Evolutionary conservation across 2,113 vertebrate species (phyloP).

Genomic region (Vulpes lagopus): DNA sequence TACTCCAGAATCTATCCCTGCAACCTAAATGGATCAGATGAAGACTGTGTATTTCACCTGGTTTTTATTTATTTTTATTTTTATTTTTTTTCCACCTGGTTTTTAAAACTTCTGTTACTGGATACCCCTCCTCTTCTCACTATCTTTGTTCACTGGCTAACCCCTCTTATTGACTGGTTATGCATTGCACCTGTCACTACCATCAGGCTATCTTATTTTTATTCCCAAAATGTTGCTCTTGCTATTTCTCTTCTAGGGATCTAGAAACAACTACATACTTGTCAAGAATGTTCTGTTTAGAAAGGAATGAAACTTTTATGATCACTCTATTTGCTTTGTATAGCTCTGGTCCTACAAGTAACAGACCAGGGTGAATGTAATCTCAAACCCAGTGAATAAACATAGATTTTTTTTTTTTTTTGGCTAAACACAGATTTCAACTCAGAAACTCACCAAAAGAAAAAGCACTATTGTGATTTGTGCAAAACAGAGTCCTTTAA

Average conservation of each 20-base stretch:
- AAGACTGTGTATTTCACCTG: neutral
- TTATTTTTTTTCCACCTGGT: neutral
- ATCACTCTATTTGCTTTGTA: neutral
- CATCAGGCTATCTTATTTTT: neutral
- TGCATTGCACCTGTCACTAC: neutral
- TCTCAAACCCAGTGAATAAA: neutral
- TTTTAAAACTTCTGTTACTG: neutral
- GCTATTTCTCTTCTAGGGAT: neutral
- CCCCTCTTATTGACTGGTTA: neutral
- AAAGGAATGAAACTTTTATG: conserved; percentile 19
- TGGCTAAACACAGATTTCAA: neutral
- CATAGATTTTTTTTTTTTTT: neutral
- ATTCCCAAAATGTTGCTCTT: neutral
- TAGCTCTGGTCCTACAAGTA: neutral
- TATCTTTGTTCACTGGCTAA: neutral
- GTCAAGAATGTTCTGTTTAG: neutral
- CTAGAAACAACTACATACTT: neutral
- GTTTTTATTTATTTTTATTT: neutral
- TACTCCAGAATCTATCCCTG: neutral
- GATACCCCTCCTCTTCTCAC: neutral
- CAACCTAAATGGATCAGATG: neutral
- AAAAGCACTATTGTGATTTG: neutral
- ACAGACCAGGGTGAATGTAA: neutral
- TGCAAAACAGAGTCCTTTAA: conserved; percentile 13
- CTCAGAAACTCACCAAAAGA: neutral